Base-by-base conservation (phyloP, 2,797 vertebrate species). In the Parambassis ranga region DNA sequence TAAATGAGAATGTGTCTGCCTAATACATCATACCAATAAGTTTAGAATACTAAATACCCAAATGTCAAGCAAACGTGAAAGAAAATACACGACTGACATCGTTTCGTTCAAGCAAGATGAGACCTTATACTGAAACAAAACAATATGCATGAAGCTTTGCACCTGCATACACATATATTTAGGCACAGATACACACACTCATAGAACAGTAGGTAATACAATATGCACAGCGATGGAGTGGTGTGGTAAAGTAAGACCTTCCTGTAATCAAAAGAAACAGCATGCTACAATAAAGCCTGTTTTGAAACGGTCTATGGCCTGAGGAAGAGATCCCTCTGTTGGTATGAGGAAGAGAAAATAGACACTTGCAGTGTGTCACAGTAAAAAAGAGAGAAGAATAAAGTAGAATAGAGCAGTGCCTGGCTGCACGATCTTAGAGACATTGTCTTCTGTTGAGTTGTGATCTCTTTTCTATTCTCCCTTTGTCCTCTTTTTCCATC, bases 221-320 rank as follows among this genome's bases (percentile, higher is more conserved):
- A 91, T 85, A 84, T 47, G 39, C 28, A 19, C 63, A 4, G 51
- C 72, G 68, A 75, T 71, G 69, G 76, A 82, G 74, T 22, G 43
- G 47, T 46, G 67, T 56, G 43, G 90, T 90, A 91, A 91, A 89
- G 71, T 55, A 71, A 92, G 84, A 89, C 81, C 69, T 83, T 83
- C 70, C 80, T 77, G 81, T 86, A 87, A 87, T 88, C 85, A 91
- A 90, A 88, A 90, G 81, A 79, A 88, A 87, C 75, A 77, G 76
- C 51, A 53, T 69, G 82, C 75, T 83, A 87, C 83, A 87, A 83
- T 85, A 87, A 76, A 77, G 75, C 47, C 64, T 61, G 75, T 88
- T 91, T 86, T 69, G 81, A 87, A 82, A 82, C 31, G 10, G 33
- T 83, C 77, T 80, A 61, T 75, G 53, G 62, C 81, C 71, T 48